These are phyloP conservation scores for Euzetes globulus DNA, from an alignment of 2,888 invertebrate species.

Conservation along the genomic window DNA sequence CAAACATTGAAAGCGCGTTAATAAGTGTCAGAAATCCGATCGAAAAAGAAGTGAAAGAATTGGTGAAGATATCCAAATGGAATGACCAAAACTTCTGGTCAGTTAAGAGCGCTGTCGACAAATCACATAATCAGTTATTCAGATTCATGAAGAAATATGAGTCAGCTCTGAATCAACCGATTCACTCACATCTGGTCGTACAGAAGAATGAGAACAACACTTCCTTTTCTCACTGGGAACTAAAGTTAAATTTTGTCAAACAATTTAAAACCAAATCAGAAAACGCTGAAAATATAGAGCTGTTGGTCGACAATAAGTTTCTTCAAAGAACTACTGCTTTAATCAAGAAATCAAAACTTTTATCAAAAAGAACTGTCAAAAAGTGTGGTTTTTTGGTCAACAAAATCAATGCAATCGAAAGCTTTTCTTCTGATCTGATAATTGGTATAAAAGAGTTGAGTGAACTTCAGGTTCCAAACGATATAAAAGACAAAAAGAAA, in stretches of 20 bases:
- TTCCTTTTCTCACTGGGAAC: slow-evolving; percentile 3
- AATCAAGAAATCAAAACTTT: neutral
- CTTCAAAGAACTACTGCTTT: neutral
- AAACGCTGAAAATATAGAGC: neutral
- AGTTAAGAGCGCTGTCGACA: slow-evolving; percentile 76
- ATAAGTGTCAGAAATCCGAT: slow-evolving; percentile 67
- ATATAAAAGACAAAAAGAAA: slow-evolving; percentile 39
- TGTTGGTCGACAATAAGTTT: neutral
- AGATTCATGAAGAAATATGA: slow-evolving; percentile 80
- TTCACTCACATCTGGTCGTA: neutral
- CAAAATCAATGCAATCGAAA: slow-evolving; percentile 58
- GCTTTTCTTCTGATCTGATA: slow-evolving; percentile 45
- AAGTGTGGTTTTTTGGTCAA: neutral
- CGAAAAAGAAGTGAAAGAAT: slow-evolving; percentile 83
- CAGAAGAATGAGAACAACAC: slow-evolving; percentile 23
- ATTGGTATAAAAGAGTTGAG: slow-evolving; percentile 57
- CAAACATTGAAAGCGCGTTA: slow-evolving; percentile 59
- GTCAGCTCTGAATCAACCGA: slow-evolving; percentile 41
- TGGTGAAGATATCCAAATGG: slow-evolving; percentile 90
- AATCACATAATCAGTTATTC: slow-evolving; percentile 75
- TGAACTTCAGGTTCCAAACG: slow-evolving; percentile 55
- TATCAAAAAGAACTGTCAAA: neutral
- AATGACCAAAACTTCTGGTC: slow-evolving; percentile 91
- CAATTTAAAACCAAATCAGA: neutral
- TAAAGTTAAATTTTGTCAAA: neutral